Evolutionary conservation across 2,888 invertebrate genomes (phyloP).

Genomic region (Cerceris rybyensis): DNA sequence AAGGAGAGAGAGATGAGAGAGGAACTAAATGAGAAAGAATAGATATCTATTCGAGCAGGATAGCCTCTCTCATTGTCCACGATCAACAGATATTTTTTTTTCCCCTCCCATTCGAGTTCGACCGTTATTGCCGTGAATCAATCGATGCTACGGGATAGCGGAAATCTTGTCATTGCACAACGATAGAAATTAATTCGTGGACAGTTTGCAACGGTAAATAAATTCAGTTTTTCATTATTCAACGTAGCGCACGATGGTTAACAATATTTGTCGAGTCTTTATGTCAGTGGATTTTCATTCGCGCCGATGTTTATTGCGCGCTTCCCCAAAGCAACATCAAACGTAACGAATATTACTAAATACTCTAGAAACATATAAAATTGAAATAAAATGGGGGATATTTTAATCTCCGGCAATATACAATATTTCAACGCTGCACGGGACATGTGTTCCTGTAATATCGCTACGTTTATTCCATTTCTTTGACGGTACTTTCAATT

Average conservation of each 20-base stretch:
- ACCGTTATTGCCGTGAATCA: slow-evolving; percentile 28
- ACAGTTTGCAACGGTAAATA: slow-evolving; percentile 6
- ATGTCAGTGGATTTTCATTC: too few relatives aligned
- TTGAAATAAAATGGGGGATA: too few relatives aligned
- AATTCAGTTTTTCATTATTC: background rate
- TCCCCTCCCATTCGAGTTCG: slow-evolving; percentile 16
- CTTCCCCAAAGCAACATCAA: too few relatives aligned
- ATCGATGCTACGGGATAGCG: slow-evolving; percentile 10
- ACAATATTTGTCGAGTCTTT: background rate
- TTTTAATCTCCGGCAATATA: too few relatives aligned
- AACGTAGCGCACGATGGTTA: background rate
- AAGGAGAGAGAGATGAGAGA: background rate
- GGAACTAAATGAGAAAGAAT: slow-evolving; percentile 26
- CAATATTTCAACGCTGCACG: too few relatives aligned
- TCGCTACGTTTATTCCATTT: too few relatives aligned
- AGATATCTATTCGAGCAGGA: slow-evolving; percentile 23
- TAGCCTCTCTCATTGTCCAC: slow-evolving; percentile 25
- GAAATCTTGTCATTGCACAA: background rate
- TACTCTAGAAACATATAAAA: too few relatives aligned
- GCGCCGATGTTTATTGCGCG: too few relatives aligned
- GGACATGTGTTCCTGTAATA: too few relatives aligned
- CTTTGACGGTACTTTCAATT: too few relatives aligned
- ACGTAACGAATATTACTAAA: too few relatives aligned
- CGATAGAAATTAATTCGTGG: slow-evolving; percentile 38
- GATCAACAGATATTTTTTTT: slow-evolving; percentile 26